phyloP scores from a whole-genome alignment of 2,888 invertebrate genomes.

The Pelosia muscerda region DNA sequence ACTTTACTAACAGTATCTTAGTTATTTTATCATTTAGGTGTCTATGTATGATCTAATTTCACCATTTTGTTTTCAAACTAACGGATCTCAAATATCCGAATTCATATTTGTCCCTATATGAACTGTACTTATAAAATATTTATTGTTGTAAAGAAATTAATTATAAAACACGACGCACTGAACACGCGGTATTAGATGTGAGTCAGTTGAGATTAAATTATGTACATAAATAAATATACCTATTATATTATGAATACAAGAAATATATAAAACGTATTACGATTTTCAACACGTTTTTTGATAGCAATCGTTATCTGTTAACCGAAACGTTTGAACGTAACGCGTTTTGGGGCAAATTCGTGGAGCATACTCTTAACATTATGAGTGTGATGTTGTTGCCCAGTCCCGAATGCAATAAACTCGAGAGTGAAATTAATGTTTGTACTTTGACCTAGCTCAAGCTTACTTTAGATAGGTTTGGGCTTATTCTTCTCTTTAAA shows the following conservation, averaged over 20 bases:
- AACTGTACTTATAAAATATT: constrained; percentile 55
- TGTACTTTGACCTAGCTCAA: too few species aligned
- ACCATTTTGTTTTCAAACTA: constrained; percentile 36
- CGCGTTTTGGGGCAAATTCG: constrained; percentile 44
- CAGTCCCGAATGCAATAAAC: background rate
- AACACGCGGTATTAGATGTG: constrained; percentile 44
- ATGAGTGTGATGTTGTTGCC: background rate
- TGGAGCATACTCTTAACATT: background rate
- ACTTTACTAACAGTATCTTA: background rate
- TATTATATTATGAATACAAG: constrained; percentile 51
- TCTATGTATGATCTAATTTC: constrained; percentile 2
- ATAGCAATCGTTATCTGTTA: constrained; percentile 29
- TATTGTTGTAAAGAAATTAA: constrained; percentile 39
- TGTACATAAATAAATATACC: constrained; percentile 57
- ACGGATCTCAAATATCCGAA: constrained; percentile 61
- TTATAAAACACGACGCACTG: constrained; percentile 45
- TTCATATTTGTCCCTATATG: constrained; percentile 43
- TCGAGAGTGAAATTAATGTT: background rate
- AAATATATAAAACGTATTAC: constrained; percentile 54
- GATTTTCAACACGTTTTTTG: constrained; percentile 34
- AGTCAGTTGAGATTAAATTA: constrained; percentile 61
- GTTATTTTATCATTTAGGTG: background rate
- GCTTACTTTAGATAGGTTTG: too few species aligned
- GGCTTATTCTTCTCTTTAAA: too few species aligned
- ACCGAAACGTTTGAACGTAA: constrained; percentile 44